phyloP scores from a whole-genome alignment of 64 coral and sea anemone genomes.

The Actinia tenebrosa region DNA sequence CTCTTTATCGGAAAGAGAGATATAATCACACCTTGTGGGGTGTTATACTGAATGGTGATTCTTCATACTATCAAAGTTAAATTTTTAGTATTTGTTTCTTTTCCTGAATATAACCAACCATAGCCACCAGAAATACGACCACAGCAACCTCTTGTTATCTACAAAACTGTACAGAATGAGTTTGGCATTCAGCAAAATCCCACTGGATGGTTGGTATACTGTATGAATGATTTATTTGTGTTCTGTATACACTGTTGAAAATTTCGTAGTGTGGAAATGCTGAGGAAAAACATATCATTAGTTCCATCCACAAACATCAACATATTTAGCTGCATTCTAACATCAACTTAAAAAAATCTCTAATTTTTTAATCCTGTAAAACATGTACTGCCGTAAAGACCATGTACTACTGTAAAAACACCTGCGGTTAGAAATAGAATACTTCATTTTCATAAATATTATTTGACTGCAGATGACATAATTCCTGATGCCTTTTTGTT shows the following conservation, averaged over 20 bases:
- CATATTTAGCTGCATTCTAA: too few relatives aligned
- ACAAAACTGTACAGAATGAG: slow-evolving; percentile 85
- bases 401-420: background rate
- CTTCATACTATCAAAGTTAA: background rate
- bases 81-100: slow-evolving; percentile 44
- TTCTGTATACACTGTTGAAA: background rate
- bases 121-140: slow-evolving; percentile 83
- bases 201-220: slow-evolving; percentile 94
- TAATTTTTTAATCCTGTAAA: too few relatives aligned
- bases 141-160: slow-evolving; percentile 49
- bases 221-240: background rate
- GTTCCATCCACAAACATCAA: background rate
- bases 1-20: too few relatives aligned
- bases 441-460: too few relatives aligned
- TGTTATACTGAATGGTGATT: background rate
- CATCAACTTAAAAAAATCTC: too few relatives aligned
- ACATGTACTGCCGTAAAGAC: too few relatives aligned
- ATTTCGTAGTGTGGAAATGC: too few relatives aligned
- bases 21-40: too few relatives aligned
- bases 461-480: too few relatives aligned
- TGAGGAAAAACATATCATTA: too few relatives aligned
- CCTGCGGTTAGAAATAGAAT: too few relatives aligned
- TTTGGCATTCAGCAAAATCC: slow-evolving; percentile 92
- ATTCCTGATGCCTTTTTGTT: too few relatives aligned
- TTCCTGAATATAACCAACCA: slow-evolving; percentile 82